Evolutionary conservation across 2,113 vertebrate species (phyloP).

Genomic region (Turnix velox): DNA sequence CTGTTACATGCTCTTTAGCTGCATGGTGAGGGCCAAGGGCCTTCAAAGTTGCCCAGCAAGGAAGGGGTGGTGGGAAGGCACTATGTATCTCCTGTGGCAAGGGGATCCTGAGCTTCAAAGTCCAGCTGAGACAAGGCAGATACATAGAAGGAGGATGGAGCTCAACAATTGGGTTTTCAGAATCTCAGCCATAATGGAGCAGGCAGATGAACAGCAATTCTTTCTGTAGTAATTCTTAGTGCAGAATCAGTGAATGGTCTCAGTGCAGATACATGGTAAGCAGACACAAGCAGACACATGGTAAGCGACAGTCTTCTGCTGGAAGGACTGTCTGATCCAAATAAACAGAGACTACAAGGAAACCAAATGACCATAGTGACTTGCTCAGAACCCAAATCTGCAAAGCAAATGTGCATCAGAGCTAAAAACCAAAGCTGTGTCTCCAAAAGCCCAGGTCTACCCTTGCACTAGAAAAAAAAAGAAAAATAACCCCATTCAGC

Average conservation of each 20-base stretch:
- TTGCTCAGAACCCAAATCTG: neutral
- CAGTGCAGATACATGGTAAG: neutral
- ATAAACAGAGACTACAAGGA: neutral
- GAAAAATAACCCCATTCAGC: neutral
- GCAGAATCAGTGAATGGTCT: neutral
- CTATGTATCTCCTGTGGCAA: fast-evolving
- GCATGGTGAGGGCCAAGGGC: fast-evolving
- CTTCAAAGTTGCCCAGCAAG: fast-evolving
- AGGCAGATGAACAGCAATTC: neutral
- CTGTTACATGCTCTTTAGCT: neutral
- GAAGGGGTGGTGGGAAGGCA: neutral
- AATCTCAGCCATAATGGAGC: neutral
- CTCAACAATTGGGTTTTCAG: neutral
- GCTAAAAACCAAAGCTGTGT: neutral
- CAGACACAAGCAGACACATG: neutral
- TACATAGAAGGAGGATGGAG: neutral
- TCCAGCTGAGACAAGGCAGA: neutral
- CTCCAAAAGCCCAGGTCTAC: neutral
- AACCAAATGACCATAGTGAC: neutral
- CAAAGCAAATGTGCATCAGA: neutral
- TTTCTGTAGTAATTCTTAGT: neutral
- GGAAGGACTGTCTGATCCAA: neutral
- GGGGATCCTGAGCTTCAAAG: neutral
- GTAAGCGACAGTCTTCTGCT: neutral
- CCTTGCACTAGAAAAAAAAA: neutral